Conservation (phyloP, 2,113 vertebrate genomes). For the Zosterops lateralis region DNA sequence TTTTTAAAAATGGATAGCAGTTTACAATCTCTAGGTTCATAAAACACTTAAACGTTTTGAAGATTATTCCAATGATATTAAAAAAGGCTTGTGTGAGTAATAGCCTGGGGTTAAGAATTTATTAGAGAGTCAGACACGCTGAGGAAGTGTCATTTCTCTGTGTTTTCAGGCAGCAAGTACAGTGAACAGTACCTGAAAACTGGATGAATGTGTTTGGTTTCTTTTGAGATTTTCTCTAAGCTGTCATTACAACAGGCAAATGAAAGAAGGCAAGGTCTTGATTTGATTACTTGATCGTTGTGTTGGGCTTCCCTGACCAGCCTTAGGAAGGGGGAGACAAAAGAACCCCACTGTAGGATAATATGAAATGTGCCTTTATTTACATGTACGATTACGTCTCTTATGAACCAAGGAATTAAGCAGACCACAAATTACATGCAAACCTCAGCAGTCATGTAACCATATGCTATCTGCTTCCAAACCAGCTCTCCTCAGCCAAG, state of each 20-base stretch:
- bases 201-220: background rate
- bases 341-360: background rate
- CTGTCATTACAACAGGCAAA: background rate
- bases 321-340: background rate
- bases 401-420: background rate
- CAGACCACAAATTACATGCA: slow-evolving; percentile 1
- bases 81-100: background rate
- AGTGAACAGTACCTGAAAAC: background rate
- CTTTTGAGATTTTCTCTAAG: background rate
- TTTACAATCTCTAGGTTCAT: background rate
- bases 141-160: background rate
- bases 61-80: background rate
- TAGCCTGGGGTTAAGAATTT: background rate
- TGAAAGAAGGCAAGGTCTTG: background rate
- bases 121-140: background rate
- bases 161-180: background rate
- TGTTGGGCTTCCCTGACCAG: background rate
- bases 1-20: background rate
- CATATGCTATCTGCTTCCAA: slow-evolving; percentile 2
- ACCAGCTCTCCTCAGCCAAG: background rate
- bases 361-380: background rate
- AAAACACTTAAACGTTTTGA: background rate
- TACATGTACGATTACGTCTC: background rate
- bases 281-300: background rate
- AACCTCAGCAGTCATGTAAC: slow-evolving; percentile 12